These are phyloP conservation scores for Naso thynnoides DNA, from an alignment of 2,797 vertebrate species.

Conservation along the genomic window DNA sequence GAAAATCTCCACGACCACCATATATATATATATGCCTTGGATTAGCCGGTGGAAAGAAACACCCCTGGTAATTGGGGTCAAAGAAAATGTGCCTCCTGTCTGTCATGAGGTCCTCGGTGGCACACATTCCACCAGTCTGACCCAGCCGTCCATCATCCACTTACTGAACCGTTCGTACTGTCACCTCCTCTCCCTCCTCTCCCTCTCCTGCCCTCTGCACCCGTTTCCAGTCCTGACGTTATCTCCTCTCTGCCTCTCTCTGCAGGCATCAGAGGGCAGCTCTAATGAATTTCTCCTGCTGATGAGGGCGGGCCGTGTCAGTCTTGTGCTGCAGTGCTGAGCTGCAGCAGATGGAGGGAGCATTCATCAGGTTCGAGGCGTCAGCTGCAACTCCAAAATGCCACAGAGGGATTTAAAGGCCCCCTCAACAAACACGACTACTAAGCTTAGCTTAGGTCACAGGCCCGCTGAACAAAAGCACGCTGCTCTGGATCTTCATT, in stretches of 20 bases:
- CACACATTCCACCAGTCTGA: conserved; percentile 60
- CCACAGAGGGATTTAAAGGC: conserved; percentile 70
- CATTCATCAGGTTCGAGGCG: conserved; percentile 67
- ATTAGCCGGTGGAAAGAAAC: conserved; percentile 79
- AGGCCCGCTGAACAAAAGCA: conserved; percentile 42
- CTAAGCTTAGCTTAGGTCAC: conserved; percentile 61
- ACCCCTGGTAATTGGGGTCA: conserved; percentile 85
- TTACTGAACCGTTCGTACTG: conserved; percentile 39
- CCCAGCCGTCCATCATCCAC: conserved; percentile 65
- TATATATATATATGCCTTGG: conserved; percentile 61
- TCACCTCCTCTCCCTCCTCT: conserved; percentile 33
- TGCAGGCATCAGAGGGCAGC: conserved; percentile 29
- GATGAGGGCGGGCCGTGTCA: conserved; percentile 66
- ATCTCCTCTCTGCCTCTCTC: conserved; percentile 19
- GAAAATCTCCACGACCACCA: conserved; percentile 59
- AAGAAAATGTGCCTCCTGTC: conserved; percentile 78
- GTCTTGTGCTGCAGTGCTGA: conserved; percentile 48
- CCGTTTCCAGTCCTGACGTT: conserved; percentile 29
- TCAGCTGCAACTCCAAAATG: conserved; percentile 74
- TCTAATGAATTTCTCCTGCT: conserved; percentile 75
- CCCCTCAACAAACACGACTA: conserved; percentile 54
- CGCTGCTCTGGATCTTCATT: conserved; percentile 23
- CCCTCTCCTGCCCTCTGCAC: conserved; percentile 23
- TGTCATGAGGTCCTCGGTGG: conserved; percentile 74
- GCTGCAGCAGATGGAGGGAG: conserved; percentile 71